Evolutionary conservation across 2,797 vertebrate genomes (phyloP).

Genomic region (Crocidura indochinensis): DNA sequence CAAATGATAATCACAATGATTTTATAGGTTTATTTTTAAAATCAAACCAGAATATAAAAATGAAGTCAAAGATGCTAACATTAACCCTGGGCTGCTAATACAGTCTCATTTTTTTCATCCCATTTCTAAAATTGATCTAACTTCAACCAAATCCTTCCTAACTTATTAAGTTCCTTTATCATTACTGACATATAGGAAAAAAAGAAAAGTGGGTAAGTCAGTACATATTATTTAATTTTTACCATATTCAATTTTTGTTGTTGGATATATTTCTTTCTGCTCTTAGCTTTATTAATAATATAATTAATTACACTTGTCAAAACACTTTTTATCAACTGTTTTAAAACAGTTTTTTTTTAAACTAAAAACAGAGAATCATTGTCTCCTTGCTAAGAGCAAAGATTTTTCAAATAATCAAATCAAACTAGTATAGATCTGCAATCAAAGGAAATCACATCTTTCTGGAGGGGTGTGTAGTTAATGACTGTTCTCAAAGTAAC

Average conservation of each 20-base stretch:
- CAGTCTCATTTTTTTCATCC: slow-evolving; percentile 2
- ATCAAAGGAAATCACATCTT: slow-evolving; percentile 8
- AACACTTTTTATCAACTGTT: slow-evolving; percentile 69
- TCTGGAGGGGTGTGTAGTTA: slow-evolving; percentile 8
- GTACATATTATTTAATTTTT: slow-evolving; percentile 48
- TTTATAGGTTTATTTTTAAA: slow-evolving; percentile 69
- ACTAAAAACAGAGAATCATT: slow-evolving; percentile 69
- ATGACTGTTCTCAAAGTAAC: not conserved
- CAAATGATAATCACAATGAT: slow-evolving; percentile 66
- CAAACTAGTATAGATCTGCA: not conserved
- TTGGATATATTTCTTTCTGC: slow-evolving; percentile 67
- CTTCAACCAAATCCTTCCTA: slow-evolving; percentile 50
- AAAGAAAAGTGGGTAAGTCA: slow-evolving; percentile 72
- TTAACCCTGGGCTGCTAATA: not conserved
- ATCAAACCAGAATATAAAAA: slow-evolving; percentile 43
- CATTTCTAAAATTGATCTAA: slow-evolving; percentile 58
- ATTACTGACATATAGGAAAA: slow-evolving; percentile 54
- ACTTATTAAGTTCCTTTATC: slow-evolving; percentile 73
- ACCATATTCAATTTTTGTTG: slow-evolving; percentile 46
- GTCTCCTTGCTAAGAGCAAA: slow-evolving; percentile 71
- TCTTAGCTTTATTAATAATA: slow-evolving; percentile 76
- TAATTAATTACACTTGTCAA: slow-evolving; percentile 77
- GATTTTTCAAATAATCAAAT: slow-evolving; percentile 77
- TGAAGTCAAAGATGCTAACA: slow-evolving; percentile 12
- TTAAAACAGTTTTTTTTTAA: too few species aligned